Evolutionary conservation across 2,888 invertebrate genomes (phyloP).

Genomic region (Rhaphigaster nebulosa): DNA sequence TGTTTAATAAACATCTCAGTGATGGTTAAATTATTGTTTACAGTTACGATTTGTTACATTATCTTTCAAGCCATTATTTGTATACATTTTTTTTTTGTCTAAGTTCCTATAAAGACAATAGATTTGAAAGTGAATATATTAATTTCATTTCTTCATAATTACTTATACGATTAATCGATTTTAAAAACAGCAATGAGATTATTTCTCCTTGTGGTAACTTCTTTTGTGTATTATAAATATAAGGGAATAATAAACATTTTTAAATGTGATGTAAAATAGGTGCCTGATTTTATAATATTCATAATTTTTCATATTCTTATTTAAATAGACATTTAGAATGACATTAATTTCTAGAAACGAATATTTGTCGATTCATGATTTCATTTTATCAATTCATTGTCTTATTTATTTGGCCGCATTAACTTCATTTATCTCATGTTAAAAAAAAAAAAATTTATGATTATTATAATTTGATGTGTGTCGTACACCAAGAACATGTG

Average conservation of each 20-base stretch:
- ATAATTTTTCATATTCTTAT: conserved; percentile 59
- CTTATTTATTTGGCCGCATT: conserved; percentile 7
- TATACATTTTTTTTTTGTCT: neutral
- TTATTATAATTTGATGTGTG: conserved; percentile 40
- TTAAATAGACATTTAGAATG: conserved; percentile 55
- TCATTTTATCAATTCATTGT: conserved; percentile 36
- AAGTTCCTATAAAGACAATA: conserved; percentile 57
- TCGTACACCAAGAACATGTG: neutral
- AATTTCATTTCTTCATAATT: neutral
- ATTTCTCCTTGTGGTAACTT: neutral
- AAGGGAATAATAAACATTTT: conserved; percentile 52
- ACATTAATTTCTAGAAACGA: conserved; percentile 38
- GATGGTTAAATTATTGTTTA: conserved; percentile 43
- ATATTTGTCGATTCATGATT: neutral
- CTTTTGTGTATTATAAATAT: conserved; percentile 53
- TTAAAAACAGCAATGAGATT: neutral
- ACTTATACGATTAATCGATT: conserved; percentile 4
- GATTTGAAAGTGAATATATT: conserved; percentile 48
- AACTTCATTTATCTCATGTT: conserved; percentile 8
- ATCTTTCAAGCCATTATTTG: neutral
- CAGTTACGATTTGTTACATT: conserved; percentile 31
- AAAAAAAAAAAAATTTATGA: neutral
- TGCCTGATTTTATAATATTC: conserved; percentile 59
- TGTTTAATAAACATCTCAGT: neutral
- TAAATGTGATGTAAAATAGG: conserved; percentile 59